These are phyloP conservation scores for Plotosus lineatus DNA, from an alignment of 2,113 vertebrate genomes.

Conservation along the genomic window DNA sequence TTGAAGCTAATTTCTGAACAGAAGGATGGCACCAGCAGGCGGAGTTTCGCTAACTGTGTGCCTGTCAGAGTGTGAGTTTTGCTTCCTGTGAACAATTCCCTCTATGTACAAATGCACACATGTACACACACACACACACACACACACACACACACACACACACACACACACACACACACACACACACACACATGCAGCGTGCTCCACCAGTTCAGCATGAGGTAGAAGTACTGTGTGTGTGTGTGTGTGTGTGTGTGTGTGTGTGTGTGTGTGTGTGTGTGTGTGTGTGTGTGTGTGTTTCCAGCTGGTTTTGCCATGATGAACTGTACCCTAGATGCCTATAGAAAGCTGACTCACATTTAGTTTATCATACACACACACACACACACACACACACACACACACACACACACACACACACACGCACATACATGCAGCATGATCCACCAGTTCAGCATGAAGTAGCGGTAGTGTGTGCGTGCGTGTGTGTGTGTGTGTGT, in stretches of 20 bases:
- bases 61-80: slow-evolving; percentile 13
- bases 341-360: background rate
- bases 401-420: background rate
- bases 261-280: no score
- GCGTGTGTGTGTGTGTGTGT: no score
- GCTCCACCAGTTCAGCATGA: slow-evolving; percentile 19
- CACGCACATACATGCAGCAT: background rate
- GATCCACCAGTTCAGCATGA: background rate
- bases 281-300: background rate
- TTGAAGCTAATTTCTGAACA: slow-evolving; percentile 7
- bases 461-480: no score
- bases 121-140: slow-evolving; percentile 18
- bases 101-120: slow-evolving; percentile 5
- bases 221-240: no score
- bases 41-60: slow-evolving; percentile 2
- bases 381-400: slow-evolving; percentile 9
- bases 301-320: background rate
- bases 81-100: background rate
- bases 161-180: slow-evolving; percentile 6
- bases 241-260: no score
- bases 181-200: slow-evolving; percentile 22
- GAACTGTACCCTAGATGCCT: slow-evolving; percentile 12
- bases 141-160: slow-evolving; percentile 18
- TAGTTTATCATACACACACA: background rate
- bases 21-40: background rate